A percentile compares a stretch with the other conserved stretches of the same genome.
Conservation (phyloP, 2,113 vertebrate species). For the Bujurquina vittata region DNA sequence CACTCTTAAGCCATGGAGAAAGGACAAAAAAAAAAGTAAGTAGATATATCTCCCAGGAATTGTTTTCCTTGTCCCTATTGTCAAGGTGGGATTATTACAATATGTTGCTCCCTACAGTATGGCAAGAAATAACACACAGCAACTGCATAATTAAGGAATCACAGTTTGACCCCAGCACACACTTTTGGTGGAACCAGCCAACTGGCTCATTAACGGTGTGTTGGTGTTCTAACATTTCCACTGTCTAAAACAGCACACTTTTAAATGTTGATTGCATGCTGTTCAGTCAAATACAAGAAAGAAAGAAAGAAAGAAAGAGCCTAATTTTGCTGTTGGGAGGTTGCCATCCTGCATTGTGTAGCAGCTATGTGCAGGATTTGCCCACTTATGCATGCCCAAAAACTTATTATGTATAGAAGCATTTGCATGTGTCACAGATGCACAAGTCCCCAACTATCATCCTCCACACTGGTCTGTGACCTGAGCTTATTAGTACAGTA, state of each 20-base stretch:
- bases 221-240: background rate
- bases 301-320: background rate
- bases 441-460: background rate
- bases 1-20: slow-evolving; percentile 25
- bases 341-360: background rate
- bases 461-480: background rate
- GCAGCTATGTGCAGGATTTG: background rate
- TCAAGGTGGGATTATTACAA: slow-evolving; percentile 37
- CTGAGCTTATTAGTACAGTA: background rate
- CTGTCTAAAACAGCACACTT: background rate
- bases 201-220: background rate
- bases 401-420: background rate
- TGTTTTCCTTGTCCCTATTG: slow-evolving; percentile 11
- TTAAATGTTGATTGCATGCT: too few species aligned
- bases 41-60: slow-evolving; percentile 21
- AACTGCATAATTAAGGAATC: slow-evolving; percentile 34
- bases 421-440: background rate
- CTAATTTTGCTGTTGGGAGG: background rate
- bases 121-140: slow-evolving; percentile 7
- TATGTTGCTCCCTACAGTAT: slow-evolving; percentile 24
- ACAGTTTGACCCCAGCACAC: background rate
- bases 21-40: background rate
- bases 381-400: background rate
- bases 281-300: too few species aligned
- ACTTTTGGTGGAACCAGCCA: background rate